Conservation (phyloP, 1,140 invertebrate genomes). For the Trigoniulus corallinus region DNA sequence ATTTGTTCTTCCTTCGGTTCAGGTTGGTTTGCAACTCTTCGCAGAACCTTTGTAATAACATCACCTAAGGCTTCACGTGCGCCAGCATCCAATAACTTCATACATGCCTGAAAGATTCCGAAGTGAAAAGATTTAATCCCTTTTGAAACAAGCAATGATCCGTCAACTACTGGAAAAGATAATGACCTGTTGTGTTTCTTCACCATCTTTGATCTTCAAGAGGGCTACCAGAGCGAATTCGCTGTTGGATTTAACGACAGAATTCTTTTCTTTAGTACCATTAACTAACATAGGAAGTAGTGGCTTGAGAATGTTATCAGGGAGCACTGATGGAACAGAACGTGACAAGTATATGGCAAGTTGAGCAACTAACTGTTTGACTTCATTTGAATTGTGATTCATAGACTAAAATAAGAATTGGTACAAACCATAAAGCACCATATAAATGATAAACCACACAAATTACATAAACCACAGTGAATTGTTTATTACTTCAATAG, state of each 20-base stretch:
- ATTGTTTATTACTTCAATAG: no score
- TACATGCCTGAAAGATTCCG: constrained; percentile 38
- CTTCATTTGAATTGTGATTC: constrained; percentile 84
- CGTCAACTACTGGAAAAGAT: no score
- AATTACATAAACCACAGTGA: no score
- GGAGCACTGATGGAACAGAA: constrained; percentile 35
- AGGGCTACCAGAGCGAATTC: constrained; percentile 78
- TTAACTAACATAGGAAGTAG: constrained; percentile 83
- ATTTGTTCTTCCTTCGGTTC: constrained; percentile 75
- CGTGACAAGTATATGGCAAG: constrained; percentile 54
- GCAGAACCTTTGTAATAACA: constrained; percentile 65
- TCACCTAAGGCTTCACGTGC: constrained; percentile 73
- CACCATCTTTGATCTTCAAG: constrained; percentile 56
- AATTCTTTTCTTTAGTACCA: constrained; percentile 94
- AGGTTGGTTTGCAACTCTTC: constrained; percentile 49
- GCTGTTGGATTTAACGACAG: constrained; percentile 79
- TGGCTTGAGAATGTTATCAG: constrained; percentile 49
- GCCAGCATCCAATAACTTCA: constrained; percentile 59
- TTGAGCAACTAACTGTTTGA: constrained; percentile 78
- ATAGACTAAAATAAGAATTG: constrained; percentile 55
- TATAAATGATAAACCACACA: constrained; percentile 1
- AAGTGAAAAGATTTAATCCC: no score
- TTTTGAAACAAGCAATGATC: no score
- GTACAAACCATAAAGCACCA: not conserved
- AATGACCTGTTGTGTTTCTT: constrained; percentile 53